phyloP scores from a whole-genome alignment of 1,140 invertebrate species.

The Papilio dardanus region DNA sequence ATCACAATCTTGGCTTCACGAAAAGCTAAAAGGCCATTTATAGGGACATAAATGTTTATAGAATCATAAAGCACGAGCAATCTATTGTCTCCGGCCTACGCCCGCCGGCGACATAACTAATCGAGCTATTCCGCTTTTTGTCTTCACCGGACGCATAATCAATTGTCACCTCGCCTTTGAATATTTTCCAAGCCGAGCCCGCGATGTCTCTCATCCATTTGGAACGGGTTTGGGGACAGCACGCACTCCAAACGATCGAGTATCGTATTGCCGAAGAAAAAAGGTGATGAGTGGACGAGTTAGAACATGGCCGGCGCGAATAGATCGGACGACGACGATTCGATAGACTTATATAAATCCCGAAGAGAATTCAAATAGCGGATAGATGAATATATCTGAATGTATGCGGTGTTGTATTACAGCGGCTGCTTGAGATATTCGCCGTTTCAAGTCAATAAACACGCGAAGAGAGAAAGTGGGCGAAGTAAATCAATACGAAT shows the following conservation, averaged over 20 bases:
- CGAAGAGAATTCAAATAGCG: slow-evolving; percentile 42
- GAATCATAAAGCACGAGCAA: slow-evolving; percentile 79
- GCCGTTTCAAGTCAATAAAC: slow-evolving; percentile 41
- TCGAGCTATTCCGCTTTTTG: slow-evolving; percentile 79
- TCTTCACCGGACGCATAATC: slow-evolving; percentile 70
- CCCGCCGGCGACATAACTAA: slow-evolving; percentile 72
- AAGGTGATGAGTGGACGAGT: slow-evolving; percentile 77
- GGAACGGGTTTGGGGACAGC: slow-evolving; percentile 73
- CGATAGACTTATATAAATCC: slow-evolving; percentile 64
- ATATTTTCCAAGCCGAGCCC: slow-evolving; percentile 67
- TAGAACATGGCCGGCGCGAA: slow-evolving; percentile 66
- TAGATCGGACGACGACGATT: slow-evolving; percentile 55
- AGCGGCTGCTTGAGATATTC: slow-evolving; percentile 66
- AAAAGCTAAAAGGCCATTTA: slow-evolving; percentile 78
- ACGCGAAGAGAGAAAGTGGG: slow-evolving; percentile 28
- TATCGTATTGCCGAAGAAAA: slow-evolving; percentile 78
- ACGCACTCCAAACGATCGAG: slow-evolving; percentile 68
- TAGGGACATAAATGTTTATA: slow-evolving; percentile 80
- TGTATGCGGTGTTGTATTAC: slow-evolving; percentile 60
- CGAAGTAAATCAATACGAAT: slow-evolving; percentile 39
- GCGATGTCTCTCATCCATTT: slow-evolving; percentile 65
- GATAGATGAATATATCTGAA: slow-evolving; percentile 52
- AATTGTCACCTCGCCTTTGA: slow-evolving; percentile 76
- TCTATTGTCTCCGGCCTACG: slow-evolving; percentile 78
- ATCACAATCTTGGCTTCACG: slow-evolving; percentile 68